A percentile compares a stretch with the other conserved stretches of the same genome.
Evolutionary conservation across 2,888 invertebrate genomes (phyloP).

Genomic region (Pyrocoelia pectoralis): DNA sequence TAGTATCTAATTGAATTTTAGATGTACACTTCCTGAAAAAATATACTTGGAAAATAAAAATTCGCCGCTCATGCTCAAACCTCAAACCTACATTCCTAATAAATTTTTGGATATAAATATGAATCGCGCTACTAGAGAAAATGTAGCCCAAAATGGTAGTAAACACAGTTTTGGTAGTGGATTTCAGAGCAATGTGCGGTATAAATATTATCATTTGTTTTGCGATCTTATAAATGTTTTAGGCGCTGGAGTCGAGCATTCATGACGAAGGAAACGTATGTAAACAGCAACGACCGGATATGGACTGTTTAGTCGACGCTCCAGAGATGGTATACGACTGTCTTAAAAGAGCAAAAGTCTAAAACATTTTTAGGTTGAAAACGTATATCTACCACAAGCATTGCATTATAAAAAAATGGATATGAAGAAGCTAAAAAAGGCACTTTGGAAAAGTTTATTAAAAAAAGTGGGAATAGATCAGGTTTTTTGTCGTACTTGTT

Average conservation of each 20-base stretch:
- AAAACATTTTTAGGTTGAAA: not conserved
- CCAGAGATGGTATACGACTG: not conserved
- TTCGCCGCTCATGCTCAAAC: not conserved
- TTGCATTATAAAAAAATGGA: not conserved
- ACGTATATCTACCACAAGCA: not conserved
- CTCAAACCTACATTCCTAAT: not conserved
- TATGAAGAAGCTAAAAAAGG: not conserved
- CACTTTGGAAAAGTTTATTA: not conserved
- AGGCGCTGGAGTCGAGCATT: not conserved
- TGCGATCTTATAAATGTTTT: not conserved
- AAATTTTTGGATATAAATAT: not conserved
- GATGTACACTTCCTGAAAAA: not conserved
- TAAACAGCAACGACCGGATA: not conserved
- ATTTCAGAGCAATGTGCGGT: not conserved
- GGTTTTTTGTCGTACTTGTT: not conserved
- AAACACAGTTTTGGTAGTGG: not conserved
- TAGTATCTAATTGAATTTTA: not conserved
- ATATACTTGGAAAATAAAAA: not conserved
- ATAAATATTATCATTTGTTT: not conserved
- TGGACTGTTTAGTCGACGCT: not conserved
- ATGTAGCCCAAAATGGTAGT: too few relatives aligned
- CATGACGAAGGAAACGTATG: not conserved
- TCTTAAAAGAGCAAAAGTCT: not conserved
- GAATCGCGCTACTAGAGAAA: not conserved
- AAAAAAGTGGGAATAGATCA: not conserved